Conservation (phyloP, 2,888 invertebrate genomes). For the Noctua comes region DNA sequence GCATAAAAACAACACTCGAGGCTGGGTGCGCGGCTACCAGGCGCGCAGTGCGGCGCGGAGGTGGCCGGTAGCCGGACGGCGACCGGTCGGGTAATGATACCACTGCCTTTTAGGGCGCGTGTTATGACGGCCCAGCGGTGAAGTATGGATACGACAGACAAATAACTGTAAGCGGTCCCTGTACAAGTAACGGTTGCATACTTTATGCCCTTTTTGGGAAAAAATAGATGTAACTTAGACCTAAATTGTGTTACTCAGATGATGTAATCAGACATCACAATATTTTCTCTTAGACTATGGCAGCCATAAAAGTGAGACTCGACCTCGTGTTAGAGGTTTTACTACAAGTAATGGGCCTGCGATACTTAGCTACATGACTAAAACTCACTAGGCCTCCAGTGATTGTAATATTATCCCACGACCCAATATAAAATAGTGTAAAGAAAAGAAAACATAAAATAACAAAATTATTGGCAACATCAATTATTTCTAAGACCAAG, state of each 20-base stretch:
- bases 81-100: conserved; percentile 88
- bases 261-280: background rate
- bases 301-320: background rate
- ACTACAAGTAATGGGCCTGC: background rate
- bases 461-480: background rate
- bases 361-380: background rate
- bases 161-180: conserved; percentile 59
- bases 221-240: conserved; percentile 13
- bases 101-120: conserved; percentile 87
- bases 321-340: background rate
- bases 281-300: background rate
- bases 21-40: conserved; percentile 82
- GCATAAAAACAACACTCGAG: conserved; percentile 85
- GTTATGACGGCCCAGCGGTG: conserved; percentile 82
- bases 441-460: background rate
- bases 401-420: background rate
- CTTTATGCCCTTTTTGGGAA: conserved; percentile 28
- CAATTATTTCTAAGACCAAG: background rate
- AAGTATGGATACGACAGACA: conserved; percentile 78
- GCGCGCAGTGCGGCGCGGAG: conserved; percentile 80
- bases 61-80: conserved; percentile 84
- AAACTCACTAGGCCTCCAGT: background rate
- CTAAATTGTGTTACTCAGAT: conserved; percentile 3
- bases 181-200: conserved; percentile 33
- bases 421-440: background rate